Conservation (phyloP, 2,113 vertebrate genomes). For the Tapirus terrestris region DNA sequence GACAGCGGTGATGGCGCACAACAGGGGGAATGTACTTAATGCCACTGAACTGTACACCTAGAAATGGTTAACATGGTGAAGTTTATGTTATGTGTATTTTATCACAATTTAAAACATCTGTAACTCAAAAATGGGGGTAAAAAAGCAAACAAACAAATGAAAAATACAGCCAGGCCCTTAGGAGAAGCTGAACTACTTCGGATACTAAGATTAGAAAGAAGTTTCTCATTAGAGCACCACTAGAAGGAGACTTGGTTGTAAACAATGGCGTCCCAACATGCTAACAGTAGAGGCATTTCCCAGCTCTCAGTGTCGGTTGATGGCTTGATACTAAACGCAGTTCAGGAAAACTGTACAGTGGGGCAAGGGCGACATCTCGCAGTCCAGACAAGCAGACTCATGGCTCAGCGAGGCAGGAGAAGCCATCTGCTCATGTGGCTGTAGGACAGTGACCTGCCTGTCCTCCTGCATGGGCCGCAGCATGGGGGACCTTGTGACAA, state of each 20-base stretch:
- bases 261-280: not conserved
- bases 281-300: rapidly evolving
- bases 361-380: rapidly evolving
- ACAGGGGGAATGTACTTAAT: not conserved
- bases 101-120: not conserved
- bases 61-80: not conserved
- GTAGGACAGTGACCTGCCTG: no score
- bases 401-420: not conserved
- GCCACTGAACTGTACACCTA: not conserved
- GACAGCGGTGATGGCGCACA: not conserved
- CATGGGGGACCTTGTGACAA: no score
- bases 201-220: not conserved
- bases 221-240: not conserved
- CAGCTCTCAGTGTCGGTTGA: not conserved
- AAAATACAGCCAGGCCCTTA: not conserved
- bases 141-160: not conserved
- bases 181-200: not conserved
- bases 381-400: not conserved
- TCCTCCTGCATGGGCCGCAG: rapidly evolving
- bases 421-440: rapidly evolving
- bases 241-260: not conserved
- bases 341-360: not conserved
- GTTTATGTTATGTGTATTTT: not conserved
- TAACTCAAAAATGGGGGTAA: not conserved
- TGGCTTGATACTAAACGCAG: not conserved